Evolutionary conservation across 92 coral and sea anemone species (phyloP).

Genomic region (Diadumene lineata): DNA sequence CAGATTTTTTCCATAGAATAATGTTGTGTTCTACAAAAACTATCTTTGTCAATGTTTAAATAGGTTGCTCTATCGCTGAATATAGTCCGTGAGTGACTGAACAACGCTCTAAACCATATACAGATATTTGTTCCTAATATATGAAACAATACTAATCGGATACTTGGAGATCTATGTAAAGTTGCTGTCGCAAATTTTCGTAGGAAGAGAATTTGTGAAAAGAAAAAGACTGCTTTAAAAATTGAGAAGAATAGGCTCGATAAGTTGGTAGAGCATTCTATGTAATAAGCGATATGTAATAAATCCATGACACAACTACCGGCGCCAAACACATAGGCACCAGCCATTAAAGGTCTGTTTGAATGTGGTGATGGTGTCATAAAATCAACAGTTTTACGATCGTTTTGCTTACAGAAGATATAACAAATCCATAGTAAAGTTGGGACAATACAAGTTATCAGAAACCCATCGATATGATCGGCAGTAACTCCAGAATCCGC

Average conservation of each 20-base stretch:
- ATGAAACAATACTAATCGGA: constrained; percentile 91
- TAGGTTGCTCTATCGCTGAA: constrained; percentile 53
- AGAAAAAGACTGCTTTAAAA: constrained; percentile 89
- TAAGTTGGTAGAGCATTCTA: constrained; percentile 89
- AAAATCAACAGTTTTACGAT: constrained; percentile 90
- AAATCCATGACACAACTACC: constrained; percentile 92
- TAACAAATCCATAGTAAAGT: constrained; percentile 95
- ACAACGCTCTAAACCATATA: constrained; percentile 90
- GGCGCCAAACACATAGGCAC: constrained; percentile 93
- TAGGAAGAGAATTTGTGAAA: constrained; percentile 87
- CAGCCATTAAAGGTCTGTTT: constrained; percentile 94
- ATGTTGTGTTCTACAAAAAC: constrained; percentile 68
- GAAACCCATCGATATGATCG: constrained; percentile 93
- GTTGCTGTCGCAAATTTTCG: constrained; percentile 95
- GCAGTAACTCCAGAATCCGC: constrained; percentile 88
- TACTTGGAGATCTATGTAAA: constrained; percentile 90
- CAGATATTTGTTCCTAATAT: constrained; percentile 94
- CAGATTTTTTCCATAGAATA: constrained; percentile 90
- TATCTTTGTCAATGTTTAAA: constrained; percentile 54
- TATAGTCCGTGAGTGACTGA: constrained; percentile 80
- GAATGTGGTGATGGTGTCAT: constrained; percentile 84
- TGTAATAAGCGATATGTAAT: constrained; percentile 86
- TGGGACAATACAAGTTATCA: constrained; percentile 93
- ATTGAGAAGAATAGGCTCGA: constrained; percentile 89
- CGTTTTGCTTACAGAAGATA: constrained; percentile 86